Evolutionary conservation across 1,140 invertebrate species (phyloP), one percentile per base, ranked within the genome.

Genomic region (Fopius arisanus): DNA sequence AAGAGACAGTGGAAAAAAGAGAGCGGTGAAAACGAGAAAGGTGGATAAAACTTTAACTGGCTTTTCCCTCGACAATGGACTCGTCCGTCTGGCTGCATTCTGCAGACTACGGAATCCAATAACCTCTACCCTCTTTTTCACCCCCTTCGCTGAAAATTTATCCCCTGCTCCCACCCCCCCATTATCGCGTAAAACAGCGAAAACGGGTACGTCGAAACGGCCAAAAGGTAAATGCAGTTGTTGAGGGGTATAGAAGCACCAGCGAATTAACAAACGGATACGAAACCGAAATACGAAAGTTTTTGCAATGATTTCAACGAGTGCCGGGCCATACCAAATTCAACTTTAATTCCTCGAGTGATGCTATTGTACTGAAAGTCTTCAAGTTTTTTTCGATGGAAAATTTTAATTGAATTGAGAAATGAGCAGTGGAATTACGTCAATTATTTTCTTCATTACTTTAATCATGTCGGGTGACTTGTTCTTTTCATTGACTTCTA

Each of bases 41-140:
- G 1, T 40, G 70, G 51, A 75, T 72, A 75, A 75, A 75, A 75
- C 48, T 75, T 75, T 75, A 75, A 75, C 74, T 75, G 70, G 74
- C 70, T 75, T 75, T 75, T 75, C 54, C 31, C 70, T 72, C 74
- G n/a, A 75, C 74, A 75, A 75, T 75, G 74, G 65, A 75, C 70
- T 75, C 66, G 74, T 75, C 69, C 62, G 73, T 59, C 59, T 67
- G 68, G 10, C 43, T 71, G 70, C 70, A 75, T 75, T 75, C 74
- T 65, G 70, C 70, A 72, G 70, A 72, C 74, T 75, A 51, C 74
- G 70, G 70, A 75, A 75, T 75, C 74, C 74, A 69, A 75, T 75
- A 75, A 75, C 74, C 73, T 74, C 48, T 65, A 16, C 26, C 37
- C 33, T 62, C 40, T 26, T 65, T 63, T 14, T 16, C 14, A 0